Evolutionary conservation across 2,113 vertebrate species (phyloP), one percentile per base, ranked within the genome.

Genomic region (Gorsachius goisagi): DNA sequence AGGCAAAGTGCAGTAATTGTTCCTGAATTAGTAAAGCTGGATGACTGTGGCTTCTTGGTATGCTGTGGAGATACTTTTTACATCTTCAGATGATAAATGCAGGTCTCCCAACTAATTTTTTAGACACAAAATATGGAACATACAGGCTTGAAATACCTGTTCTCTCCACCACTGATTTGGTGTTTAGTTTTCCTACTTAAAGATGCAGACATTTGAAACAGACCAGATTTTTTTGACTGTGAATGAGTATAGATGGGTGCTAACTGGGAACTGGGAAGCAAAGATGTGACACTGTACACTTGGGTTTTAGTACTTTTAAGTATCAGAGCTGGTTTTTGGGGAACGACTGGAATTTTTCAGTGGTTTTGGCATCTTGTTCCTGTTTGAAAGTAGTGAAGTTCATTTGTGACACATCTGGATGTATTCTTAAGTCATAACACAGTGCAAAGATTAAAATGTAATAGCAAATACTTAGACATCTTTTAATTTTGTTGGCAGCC

Each of bases 401-500:
- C 15, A 88, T 90, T 89, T 72, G 85, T 84, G 63, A 85, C 45
- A 53, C 32, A 71, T 84, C n/a, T 39, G 83, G 32, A 83, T 96
- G 60, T 85, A 95, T 95, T 94, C 28, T 86, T 50, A 75, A 79
- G 66, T 91, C 37, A 32, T 80, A 86, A n/a, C 75, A 53, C 78
- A 95, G 37, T 85, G n/a, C 71, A 89, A 94, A 97, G 81, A 77
- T 91, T 62, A 83, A 66, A 90, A 63, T 86, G 41, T 87, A 83
- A 78, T 77, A 47, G 12, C 4, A 24, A 91, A 82, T 91, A 63
- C 16, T 76, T 82, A 26, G 24, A 47, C 6, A 17, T 32, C 56
- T 37, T 66, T 73, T 66, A 15, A 60, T 47, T 83, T 33, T 55
- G 19, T 39, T 83, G 72, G 39, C 41, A 50, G 32, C 23, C 35